Base-by-base conservation (phyloP, 2,888 invertebrate genomes). In the Odontocolon sp. region DNA sequence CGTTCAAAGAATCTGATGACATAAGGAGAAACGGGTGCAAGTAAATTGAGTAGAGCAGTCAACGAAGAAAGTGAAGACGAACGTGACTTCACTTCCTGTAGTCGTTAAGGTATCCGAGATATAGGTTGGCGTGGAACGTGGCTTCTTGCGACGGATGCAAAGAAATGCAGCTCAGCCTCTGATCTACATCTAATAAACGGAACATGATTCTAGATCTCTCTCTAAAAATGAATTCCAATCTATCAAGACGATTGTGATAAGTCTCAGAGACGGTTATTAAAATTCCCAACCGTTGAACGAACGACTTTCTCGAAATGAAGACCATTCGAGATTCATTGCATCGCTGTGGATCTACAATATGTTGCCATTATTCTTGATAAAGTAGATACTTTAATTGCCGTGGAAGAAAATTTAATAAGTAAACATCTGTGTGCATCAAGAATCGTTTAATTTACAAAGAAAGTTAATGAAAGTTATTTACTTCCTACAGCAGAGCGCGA, bases 1-100 rank as follows among this genome's bases (percentile, higher is more conserved):
- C 26, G 26, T 26, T 26, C n/a, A 14, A 8, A 26, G 6, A 6
- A 50, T 11, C 26, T n/a, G 14, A 5, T 11, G 11, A 0, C 11
- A 18, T 47, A n/a, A 6, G 23, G n/a, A 9, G 16, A 23, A 47
- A n/a, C 9, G 2, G 8, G 42, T 38, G 18, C 42, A 18, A 42
- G 31, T 28, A 52, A 52, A 28, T 18, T 31, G 57, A 47, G 36
- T 45, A 14, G 11, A 42, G 40, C 33, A 54, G 52, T 70, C 54
- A 33, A 42, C 61, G 31, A 70, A 61, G 28, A 21, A 21, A 61
- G 31, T 31, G 63, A 56, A 50, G 56, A 36, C 63, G 54, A 56
- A 71, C 63, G 71, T 64, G 71, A 71, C 56, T 71, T 38, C 50
- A 26, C 45, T 54, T 42, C 3, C 26, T 5, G 14, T 52, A 26